Conservation (phyloP, 2,888 invertebrate species). For the Andrena bucephala region DNA sequence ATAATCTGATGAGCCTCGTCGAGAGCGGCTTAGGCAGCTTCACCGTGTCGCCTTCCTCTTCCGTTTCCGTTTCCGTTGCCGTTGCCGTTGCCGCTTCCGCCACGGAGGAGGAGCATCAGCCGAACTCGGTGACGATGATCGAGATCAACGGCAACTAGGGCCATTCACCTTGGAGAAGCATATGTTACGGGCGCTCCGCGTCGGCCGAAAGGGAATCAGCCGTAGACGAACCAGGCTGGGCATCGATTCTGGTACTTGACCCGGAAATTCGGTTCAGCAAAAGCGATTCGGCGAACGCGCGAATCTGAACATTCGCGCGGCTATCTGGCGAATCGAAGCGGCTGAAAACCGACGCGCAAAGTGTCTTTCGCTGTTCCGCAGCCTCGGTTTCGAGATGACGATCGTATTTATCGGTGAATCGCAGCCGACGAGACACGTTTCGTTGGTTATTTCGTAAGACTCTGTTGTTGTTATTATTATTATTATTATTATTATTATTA, state of each 20-base stretch:
- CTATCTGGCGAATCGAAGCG: neutral
- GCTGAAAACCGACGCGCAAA: neutral
- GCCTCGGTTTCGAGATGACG: neutral
- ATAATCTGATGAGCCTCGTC: slow-evolving; percentile 75
- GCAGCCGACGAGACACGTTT: neutral
- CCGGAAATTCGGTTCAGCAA: neutral
- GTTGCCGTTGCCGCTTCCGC: slow-evolving; percentile 8
- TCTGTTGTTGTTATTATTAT: slow-evolving; percentile 19
- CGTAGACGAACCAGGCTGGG: neutral
- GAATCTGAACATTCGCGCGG: slow-evolving; percentile 4
- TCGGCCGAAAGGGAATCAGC: neutral
- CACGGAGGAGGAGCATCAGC: slow-evolving; percentile 67
- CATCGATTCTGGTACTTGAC: neutral
- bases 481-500: neutral
- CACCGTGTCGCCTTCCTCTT: slow-evolving; percentile 64
- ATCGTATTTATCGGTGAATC: neutral
- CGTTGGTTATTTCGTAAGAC: neutral
- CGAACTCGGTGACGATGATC: slow-evolving; percentile 72
- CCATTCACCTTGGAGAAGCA: neutral
- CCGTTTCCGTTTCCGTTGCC: neutral
- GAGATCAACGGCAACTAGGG: slow-evolving; percentile 70
- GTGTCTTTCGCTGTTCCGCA: neutral
- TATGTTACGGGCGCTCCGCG: neutral
- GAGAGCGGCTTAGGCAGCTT: slow-evolving; percentile 78
- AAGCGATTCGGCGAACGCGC: slow-evolving; percentile 5